phyloP scores from a whole-genome alignment of 2,113 vertebrate genomes.

The Syngnathus typhle region DNA sequence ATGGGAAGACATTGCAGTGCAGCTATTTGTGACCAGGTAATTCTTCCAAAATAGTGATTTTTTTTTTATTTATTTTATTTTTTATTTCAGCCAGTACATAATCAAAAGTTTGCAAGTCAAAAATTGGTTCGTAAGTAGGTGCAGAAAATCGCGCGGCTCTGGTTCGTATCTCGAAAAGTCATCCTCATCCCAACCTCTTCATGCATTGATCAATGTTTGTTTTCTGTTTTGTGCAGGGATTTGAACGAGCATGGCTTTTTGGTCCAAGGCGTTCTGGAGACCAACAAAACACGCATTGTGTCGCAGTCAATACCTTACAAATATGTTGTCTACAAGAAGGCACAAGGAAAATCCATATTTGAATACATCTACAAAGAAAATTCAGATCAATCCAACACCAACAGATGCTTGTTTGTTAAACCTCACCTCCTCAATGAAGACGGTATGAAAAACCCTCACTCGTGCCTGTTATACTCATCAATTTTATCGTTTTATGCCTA shows the following conservation, averaged over 20 bases:
- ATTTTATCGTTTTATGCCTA: not conserved
- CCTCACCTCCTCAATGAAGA: conserved; percentile 11
- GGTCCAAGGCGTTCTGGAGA: conserved; percentile 64
- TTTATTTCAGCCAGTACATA: too few relatives aligned
- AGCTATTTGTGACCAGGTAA: conserved; percentile 57
- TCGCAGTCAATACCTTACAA: conserved; percentile 76
- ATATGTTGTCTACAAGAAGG: conserved; percentile 56
- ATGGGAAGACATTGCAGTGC: conserved; percentile 31
- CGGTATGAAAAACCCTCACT: conserved; percentile 51
- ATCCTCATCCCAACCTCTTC: too few relatives aligned
- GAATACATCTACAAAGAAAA: conserved; percentile 71
- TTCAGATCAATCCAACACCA: conserved; percentile 15
- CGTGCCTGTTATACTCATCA: too few relatives aligned
- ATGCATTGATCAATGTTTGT: too few relatives aligned
- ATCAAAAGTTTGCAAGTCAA: too few relatives aligned
- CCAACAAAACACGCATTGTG: conserved; percentile 26
- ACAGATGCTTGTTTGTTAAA: conserved; percentile 71
- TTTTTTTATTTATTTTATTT: not conserved
- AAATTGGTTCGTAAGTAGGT: too few relatives aligned
- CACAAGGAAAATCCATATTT: conserved; percentile 24
- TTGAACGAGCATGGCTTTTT: conserved; percentile 72
- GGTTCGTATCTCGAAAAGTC: too few relatives aligned
- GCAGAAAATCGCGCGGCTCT: too few relatives aligned
- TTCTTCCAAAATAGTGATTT: not conserved
- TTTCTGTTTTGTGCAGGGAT: conserved; percentile 50